These are phyloP conservation scores for Myotis davidii DNA, from an alignment of 2,113 vertebrate genomes.

Conservation along the genomic window DNA sequence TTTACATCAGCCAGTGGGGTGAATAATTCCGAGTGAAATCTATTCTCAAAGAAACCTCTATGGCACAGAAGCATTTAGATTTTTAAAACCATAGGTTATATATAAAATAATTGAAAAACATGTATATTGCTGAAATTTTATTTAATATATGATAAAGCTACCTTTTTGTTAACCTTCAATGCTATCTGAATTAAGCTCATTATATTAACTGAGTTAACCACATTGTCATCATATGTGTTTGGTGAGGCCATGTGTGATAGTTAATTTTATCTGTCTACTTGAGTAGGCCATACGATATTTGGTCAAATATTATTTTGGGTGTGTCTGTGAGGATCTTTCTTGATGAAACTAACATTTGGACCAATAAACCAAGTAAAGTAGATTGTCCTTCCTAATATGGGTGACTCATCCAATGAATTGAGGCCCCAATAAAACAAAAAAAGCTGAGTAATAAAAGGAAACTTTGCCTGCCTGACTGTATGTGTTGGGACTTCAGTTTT, in stretches of 20 bases:
- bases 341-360: neutral
- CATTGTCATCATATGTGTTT: neutral
- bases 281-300: neutral
- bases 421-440: neutral
- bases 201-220: neutral
- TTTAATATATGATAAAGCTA: neutral
- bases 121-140: neutral
- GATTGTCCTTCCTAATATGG: neutral
- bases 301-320: neutral
- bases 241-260: neutral
- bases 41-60: neutral
- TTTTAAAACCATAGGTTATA: neutral
- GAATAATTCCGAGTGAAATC: neutral
- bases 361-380: neutral
- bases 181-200: neutral
- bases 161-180: neutral
- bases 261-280: neutral
- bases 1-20: neutral
- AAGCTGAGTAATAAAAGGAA: neutral
- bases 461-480: neutral
- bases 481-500: neutral
- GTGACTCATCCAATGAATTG: neutral
- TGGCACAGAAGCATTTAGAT: neutral
- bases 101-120: neutral
- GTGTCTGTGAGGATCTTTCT: neutral